A percentile compares a stretch with the other conserved stretches of the same genome.
Evolutionary conservation across 92 coral and sea anemone genomes (phyloP).

Genomic region (Anthopleura xanthogrammica): DNA sequence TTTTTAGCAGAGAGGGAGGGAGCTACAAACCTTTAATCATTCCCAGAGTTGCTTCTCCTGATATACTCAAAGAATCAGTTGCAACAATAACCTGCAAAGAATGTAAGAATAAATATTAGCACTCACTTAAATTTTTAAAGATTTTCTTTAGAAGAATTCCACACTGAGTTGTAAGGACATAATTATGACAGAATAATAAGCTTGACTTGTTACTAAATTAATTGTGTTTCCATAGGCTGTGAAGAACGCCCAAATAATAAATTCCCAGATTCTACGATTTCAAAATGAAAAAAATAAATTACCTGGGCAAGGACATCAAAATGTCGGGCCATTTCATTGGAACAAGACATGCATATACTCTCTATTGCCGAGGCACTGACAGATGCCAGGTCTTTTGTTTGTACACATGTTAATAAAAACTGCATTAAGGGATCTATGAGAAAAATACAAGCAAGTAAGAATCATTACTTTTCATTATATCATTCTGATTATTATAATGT

Average conservation of each 20-base stretch:
- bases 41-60: conserved; percentile 78
- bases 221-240: too few species aligned
- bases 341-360: conserved; percentile 79
- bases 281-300: not conserved
- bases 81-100: conserved; percentile 77
- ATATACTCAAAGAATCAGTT: conserved; percentile 84
- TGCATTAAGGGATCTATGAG: conserved; percentile 77
- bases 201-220: too few species aligned
- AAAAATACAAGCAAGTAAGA: not conserved
- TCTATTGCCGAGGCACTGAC: conserved; percentile 80
- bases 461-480: not conserved
- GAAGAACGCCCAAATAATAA: too few species aligned
- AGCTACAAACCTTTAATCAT: conserved; percentile 78
- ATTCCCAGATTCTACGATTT: too few species aligned
- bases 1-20: not conserved
- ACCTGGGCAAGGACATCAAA: conserved; percentile 95
- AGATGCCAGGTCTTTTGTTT: conserved; percentile 70
- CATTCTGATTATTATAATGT: too few species aligned
- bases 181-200: too few species aligned
- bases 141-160: too few species aligned
- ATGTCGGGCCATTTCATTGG: conserved; percentile 79
- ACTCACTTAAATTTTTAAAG: not conserved
- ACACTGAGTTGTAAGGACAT: too few species aligned
- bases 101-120: not conserved
- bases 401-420: conserved; percentile 66